Conservation (phyloP, 2,888 invertebrate genomes). For the Eristalinus aeneus region DNA sequence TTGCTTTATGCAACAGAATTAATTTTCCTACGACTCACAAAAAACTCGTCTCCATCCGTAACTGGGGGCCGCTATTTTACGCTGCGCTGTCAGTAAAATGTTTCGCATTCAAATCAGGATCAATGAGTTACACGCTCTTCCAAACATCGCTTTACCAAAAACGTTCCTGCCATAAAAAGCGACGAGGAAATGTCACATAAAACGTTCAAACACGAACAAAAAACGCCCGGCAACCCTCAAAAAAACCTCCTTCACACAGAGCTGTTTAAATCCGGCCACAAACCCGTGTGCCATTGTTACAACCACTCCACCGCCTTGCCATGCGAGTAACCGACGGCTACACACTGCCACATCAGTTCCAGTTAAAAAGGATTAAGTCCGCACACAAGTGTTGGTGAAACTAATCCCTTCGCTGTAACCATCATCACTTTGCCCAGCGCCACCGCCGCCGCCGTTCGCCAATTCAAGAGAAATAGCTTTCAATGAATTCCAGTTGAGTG, state of each 20-base stretch:
- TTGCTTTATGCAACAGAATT: too few species aligned
- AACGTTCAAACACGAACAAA: background rate
- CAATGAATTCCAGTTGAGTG: slow-evolving; percentile 50
- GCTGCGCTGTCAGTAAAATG: background rate
- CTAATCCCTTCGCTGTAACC: slow-evolving; percentile 27
- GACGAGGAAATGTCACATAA: background rate
- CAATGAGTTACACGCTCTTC: background rate
- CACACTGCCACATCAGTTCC: background rate
- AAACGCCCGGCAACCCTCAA: background rate
- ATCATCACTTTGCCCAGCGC: slow-evolving; percentile 24
- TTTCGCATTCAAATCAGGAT: background rate
- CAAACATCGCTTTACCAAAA: background rate
- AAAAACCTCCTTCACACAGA: background rate
- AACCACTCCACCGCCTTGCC: background rate
- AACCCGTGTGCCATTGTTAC: background rate
- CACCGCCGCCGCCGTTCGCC: slow-evolving; percentile 9
- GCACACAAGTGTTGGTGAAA: slow-evolving; percentile 18
- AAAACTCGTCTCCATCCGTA: too few species aligned
- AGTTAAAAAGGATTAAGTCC: slow-evolving; percentile 2
- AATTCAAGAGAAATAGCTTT: slow-evolving; percentile 41
- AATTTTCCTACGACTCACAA: too few species aligned
- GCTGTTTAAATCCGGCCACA: background rate
- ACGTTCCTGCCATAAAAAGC: background rate
- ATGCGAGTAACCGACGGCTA: background rate
- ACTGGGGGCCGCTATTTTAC: too few species aligned